These are phyloP conservation scores for Dione vanillae DNA, from an alignment of 2,888 invertebrate species.

Conservation along the genomic window DNA sequence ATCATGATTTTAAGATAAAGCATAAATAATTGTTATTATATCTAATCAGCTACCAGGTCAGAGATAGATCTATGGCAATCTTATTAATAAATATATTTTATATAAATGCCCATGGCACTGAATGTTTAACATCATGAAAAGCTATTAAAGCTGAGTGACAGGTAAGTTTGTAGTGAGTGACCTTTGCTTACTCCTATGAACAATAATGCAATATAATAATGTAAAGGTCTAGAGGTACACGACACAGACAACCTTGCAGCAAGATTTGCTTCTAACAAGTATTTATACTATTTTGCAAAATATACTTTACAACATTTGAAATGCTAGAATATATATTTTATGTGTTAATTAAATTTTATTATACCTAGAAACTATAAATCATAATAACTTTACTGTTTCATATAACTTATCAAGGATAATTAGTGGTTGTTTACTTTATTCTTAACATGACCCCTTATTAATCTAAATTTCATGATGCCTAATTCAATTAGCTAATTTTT, in stretches of 20 bases:
- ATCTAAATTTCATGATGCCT: slow-evolving; percentile 50
- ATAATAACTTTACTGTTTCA: neutral
- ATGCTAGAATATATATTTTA: slow-evolving; percentile 1
- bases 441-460: slow-evolving; percentile 45
- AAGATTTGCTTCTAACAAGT: slow-evolving; percentile 5
- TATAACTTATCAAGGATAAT: slow-evolving; percentile 1
- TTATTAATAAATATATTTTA: slow-evolving; percentile 19
- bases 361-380: neutral
- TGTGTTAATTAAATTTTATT: neutral
- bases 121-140: slow-evolving; percentile 7
- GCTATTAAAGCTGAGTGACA: slow-evolving; percentile 24
- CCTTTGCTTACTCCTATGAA: slow-evolving; percentile 26
- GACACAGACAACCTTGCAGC: slow-evolving; percentile 19
- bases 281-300: slow-evolving; percentile 3
- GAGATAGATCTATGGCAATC: slow-evolving; percentile 1
- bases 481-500: slow-evolving; percentile 57
- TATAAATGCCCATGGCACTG: slow-evolving; percentile 22
- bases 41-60: slow-evolving; percentile 19
- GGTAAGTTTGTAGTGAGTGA: slow-evolving; percentile 28
- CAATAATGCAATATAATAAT: slow-evolving; percentile 17
- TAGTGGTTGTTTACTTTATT: slow-evolving; percentile 7
- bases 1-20: slow-evolving; percentile 12
- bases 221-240: slow-evolving; percentile 32
- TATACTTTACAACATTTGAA: slow-evolving; percentile 6
- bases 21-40: slow-evolving; percentile 17